Base-by-base conservation (phyloP, 2,888 invertebrate species). In the Embidobia sp. region DNA sequence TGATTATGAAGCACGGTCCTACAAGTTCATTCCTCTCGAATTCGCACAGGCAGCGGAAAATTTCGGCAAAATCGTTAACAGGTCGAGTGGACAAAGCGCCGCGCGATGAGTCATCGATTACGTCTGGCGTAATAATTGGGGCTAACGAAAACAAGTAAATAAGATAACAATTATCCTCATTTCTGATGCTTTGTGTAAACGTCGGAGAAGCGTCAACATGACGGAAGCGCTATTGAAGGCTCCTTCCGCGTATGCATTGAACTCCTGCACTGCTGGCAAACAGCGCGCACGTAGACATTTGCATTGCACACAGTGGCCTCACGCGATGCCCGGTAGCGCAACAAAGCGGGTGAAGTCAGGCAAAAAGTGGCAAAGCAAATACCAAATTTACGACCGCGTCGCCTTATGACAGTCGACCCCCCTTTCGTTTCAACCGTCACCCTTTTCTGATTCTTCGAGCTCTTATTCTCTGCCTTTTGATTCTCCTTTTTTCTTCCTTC, bases 301-400 rank as follows among this genome's bases (percentile, higher is more conserved):
- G 10, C 63, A 55, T 48, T 1, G 46, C 27, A 55, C 64, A 59
- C 61, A 59, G 35, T n/a, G 40, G 48, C 48, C 69, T 67, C 78
- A 79, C 61, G 74, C 80, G 79, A 79, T 81, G 74, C 57, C 70
- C 63, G 37, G 7, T 10, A 53, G 22, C 29, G 27, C 53, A 42
- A 51, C 61, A 67, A 79, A 75, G 69, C 74, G 66, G n/a, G n/a
- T n/a, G n/a, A n/a, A n/a, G n/a, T n/a, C n/a, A 59, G 31, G 35
- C 10, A 72, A 80, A 78, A 76, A 79, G 77, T 75, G 64, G 61
- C 73, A 66, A 82, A 80, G 81, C 79, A 80, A 84, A 84, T 80
- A 80, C 79, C 66, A 80, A 83, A 83, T 81, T 66, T 61, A 44
- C 37, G 61, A 61, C 55, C 37, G 55, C 59, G 11, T 15, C 18